Conservation (phyloP, 2,113 vertebrate genomes). For the Nibea coibor region DNA sequence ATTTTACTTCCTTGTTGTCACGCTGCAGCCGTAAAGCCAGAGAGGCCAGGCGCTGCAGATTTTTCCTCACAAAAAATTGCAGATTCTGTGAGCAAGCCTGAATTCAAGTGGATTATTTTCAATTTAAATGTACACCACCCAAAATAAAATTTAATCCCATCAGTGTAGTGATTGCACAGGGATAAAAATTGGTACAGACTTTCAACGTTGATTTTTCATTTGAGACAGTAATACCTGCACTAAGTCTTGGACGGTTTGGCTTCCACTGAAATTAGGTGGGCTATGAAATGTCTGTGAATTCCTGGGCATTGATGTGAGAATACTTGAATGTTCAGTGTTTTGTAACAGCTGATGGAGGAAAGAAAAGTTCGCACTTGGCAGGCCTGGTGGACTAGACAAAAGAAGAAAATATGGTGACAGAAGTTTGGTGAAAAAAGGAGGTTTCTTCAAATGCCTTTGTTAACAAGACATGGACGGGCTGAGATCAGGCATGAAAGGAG, state of each 20-base stretch:
- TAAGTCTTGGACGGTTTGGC: not conserved
- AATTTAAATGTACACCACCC: not conserved
- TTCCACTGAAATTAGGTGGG: not conserved
- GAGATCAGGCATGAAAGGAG: conserved; percentile 52
- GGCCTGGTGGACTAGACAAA: not conserved
- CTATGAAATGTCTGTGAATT: not conserved
- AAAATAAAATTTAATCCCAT: not conserved
- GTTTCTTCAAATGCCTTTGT: conserved; percentile 12
- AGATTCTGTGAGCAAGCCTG: conserved; percentile 3
- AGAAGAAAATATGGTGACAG: not conserved
- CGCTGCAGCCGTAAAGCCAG: conserved; percentile 37
- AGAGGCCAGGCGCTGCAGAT: conserved; percentile 20
- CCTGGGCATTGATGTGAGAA: not conserved
- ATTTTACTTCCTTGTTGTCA: conserved; percentile 70
- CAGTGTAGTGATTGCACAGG: not conserved
- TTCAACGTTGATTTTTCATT: conserved; percentile 5
- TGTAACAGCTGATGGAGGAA: not conserved
- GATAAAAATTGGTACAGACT: not conserved
- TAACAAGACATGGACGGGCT: conserved; percentile 34
- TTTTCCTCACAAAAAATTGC: not conserved
- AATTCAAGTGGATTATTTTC: not conserved
- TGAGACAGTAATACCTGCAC: not conserved
- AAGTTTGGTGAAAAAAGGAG: not conserved
- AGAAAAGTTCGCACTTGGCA: not conserved
- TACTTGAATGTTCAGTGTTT: not conserved